Evolutionary conservation across 2,888 invertebrate species (phyloP), one percentile per base, ranked within the genome.

Genomic region (Melanchra persicariae): DNA sequence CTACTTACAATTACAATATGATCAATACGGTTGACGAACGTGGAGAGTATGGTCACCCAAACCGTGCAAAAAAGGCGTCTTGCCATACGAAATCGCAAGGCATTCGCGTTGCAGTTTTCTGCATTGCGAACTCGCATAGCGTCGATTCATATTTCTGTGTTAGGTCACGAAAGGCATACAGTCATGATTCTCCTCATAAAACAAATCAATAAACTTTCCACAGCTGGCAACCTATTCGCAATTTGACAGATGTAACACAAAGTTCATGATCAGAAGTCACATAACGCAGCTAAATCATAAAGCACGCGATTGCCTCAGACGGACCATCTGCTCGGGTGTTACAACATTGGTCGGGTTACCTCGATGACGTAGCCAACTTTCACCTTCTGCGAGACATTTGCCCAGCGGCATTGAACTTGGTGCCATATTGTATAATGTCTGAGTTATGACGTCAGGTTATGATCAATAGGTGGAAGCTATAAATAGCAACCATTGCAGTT

Each of bases 341-440:
- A 83, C 80, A 82, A 75, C 85, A 88, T 78, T 69, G 71, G 84
- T 79, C 74, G 79, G 71, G 82, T 88, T 87, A 86, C 84, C 84
- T 87, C 86, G 51, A 66, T 88, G 87, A 87, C 86, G 87, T 81
- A 70, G 71, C 59, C 80, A 43, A 91, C 94, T 94, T 94, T 94
- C 93, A 91, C 93, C 91, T 89, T 88, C 89, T 74, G 75, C 70
- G 86, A 85, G 91, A 91, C 89, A 89, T 88, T 87, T 85, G 89
- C 92, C 89, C 89, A 89, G 77, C 90, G 92, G 87, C 93, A 93
- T 91, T 94, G 94, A 94, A 92, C 95, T 94, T 94, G 93, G 70
- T 81, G 77, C 67, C 55, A 68, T 83, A 82, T 87, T 86, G 82
- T 81, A 84, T 86, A 87, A 86, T 80, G 68, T 58, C 64, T 67